phyloP scores from a whole-genome alignment of 2,113 vertebrate species.

The Vidua macroura region DNA sequence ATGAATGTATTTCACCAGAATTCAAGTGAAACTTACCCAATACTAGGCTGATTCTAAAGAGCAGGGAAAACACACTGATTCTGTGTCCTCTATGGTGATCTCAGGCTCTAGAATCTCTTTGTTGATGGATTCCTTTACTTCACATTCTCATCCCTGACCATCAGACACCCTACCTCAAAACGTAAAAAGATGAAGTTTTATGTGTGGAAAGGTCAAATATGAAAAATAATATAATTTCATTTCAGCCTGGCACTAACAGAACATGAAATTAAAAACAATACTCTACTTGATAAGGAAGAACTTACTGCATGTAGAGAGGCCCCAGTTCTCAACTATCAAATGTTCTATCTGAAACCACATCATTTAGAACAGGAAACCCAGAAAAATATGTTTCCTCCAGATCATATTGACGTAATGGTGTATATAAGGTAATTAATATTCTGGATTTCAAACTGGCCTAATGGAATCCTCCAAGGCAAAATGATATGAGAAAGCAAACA shows the following conservation, averaged over 20 bases:
- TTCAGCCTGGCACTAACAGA: not conserved
- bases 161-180: not conserved
- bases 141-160: not conserved
- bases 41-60: not conserved
- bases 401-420: not conserved
- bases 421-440: slow-evolving; percentile 42
- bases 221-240: not conserved
- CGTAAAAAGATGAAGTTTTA: not conserved
- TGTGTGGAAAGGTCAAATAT: not conserved
- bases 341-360: not conserved
- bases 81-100: not conserved
- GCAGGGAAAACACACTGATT: not conserved
- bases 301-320: not conserved
- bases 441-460: slow-evolving; percentile 4
- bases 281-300: not conserved
- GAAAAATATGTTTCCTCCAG: slow-evolving; percentile 63
- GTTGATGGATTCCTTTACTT: not conserved
- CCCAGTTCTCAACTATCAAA: not conserved
- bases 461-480: slow-evolving; percentile 24
- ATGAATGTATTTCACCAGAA: not conserved
- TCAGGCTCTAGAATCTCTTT: not conserved
- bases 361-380: slow-evolving; percentile 36
- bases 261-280: not conserved
- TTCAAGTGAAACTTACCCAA: not conserved
- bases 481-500: slow-evolving; percentile 16